phyloP scores from a whole-genome alignment of 2,797 vertebrate species.

The Perodicticus potto region DNA sequence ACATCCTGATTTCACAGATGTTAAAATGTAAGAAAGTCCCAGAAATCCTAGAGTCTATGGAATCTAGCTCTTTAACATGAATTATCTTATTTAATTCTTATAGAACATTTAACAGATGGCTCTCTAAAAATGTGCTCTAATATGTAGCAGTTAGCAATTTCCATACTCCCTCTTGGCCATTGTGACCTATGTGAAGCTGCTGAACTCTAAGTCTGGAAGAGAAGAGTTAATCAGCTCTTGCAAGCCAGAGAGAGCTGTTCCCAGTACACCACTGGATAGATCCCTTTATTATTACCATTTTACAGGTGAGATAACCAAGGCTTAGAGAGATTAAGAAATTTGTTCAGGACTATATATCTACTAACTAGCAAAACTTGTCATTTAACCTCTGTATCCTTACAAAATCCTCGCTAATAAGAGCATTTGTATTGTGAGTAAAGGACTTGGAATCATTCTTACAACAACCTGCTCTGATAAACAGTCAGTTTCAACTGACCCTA shows the following conservation, averaged over 20 bases:
- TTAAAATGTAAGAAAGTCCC: background rate
- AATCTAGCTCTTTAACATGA: background rate
- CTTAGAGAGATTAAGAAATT: background rate
- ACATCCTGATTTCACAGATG: constrained; percentile 11
- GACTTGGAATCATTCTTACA: background rate
- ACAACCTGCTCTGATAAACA: no score
- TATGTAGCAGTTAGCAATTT: background rate
- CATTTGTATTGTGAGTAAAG: background rate
- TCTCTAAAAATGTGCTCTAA: background rate
- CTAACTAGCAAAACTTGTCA: background rate
- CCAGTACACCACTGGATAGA: background rate
- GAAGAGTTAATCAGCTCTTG: background rate
- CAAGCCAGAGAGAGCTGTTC: background rate
- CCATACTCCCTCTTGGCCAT: background rate
- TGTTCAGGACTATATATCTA: background rate
- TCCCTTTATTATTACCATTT: background rate
- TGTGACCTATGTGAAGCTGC: background rate
- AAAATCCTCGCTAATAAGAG: background rate
- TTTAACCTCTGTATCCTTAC: background rate
- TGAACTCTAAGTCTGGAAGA: background rate
- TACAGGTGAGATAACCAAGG: background rate
- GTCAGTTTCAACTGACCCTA: background rate
- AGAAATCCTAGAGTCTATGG: background rate
- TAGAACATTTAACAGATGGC: background rate
- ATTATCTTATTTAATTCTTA: background rate